A percentile compares a stretch with the other conserved stretches of the same genome.
Conservation (phyloP, 2,888 invertebrate genomes). For the Pammene aurita region DNA sequence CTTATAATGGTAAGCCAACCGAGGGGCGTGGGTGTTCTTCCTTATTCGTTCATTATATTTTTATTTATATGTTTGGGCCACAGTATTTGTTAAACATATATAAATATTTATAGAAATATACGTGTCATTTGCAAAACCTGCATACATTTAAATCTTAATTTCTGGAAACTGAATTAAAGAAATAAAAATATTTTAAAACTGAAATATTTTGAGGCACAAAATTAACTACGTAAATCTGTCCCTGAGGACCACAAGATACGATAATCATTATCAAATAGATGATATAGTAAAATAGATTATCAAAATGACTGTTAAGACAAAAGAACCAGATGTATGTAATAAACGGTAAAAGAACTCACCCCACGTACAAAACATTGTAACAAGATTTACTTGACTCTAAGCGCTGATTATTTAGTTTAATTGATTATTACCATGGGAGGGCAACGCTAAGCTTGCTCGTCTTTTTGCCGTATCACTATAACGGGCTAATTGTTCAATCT, state of each 20-base stretch:
- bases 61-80: too few relatives aligned
- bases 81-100: too few relatives aligned
- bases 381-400: conserved; percentile 14
- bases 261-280: too few relatives aligned
- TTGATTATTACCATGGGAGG: conserved; percentile 42
- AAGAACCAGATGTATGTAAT: not conserved
- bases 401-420: conserved; percentile 39
- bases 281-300: not conserved
- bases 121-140: too few relatives aligned
- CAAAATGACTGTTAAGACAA: not conserved
- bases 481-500: conserved; percentile 64
- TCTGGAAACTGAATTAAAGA: too few relatives aligned
- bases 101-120: too few relatives aligned
- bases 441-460: conserved; percentile 45
- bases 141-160: too few relatives aligned
- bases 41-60: too few relatives aligned
- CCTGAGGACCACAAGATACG: too few relatives aligned
- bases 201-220: not conserved
- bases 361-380: conserved; percentile 12
- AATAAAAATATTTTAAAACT: too few relatives aligned
- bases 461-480: conserved; percentile 59
- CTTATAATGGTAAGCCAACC: too few relatives aligned
- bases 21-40: too few relatives aligned
- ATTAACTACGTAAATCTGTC: not conserved
- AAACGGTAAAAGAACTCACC: conserved; percentile 6